Base-by-base conservation (phyloP, 2,113 vertebrate genomes). In the Microcebus griseorufus region DNA sequence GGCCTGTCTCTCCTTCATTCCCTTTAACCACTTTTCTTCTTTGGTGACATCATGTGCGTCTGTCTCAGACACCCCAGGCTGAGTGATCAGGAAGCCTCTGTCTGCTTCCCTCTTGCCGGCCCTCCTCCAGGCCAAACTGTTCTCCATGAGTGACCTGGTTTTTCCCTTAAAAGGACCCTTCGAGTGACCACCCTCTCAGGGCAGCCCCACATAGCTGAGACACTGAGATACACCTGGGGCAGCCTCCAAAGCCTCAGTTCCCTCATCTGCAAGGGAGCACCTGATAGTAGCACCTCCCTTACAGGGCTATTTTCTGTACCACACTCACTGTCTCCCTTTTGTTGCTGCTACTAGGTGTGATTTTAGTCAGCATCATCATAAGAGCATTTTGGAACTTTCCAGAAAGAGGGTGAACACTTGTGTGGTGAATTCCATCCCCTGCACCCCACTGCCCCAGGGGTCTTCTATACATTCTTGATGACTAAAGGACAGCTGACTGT, bases 371-470 rank as follows among this genome's bases (percentile, higher is more conserved):
- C 3, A 18, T 25, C 22, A 27, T 58, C 4, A 10, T 20, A 29
- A 78, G 69, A 76, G 69, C 27, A 25, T 27, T 88, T 58, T 72
- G 70, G 75, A 34, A 86, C 85, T 93, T 90, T 80, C 84, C 73
- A 90, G 80, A 25, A 51, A 83, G 11, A 65, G 22, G 22, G 73
- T 32, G 58, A 60, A 73, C 45, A 48, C 13, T 65, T 62, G 1
- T 34, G 23, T 0, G 25, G 23, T 53, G 81, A 60, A 20, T 51
- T 84, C 39, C 72, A 9, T 23, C 62, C 39, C 11, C 20, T n/a
- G 20, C 12, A 3, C 11, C 3, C 58, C 1, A 42, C 5, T 0
- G 6, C 10, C 11, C 62, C 29, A 6, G 32, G 45, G 34, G 64
- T 34, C 88, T 94, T 84, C 72, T 80, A 3, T 51, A 27, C 37